A percentile compares a stretch with the other conserved stretches of the same genome.
phyloP scores from a whole-genome alignment of 23 tunicate species.

The Trididemnum clinides region DNA sequence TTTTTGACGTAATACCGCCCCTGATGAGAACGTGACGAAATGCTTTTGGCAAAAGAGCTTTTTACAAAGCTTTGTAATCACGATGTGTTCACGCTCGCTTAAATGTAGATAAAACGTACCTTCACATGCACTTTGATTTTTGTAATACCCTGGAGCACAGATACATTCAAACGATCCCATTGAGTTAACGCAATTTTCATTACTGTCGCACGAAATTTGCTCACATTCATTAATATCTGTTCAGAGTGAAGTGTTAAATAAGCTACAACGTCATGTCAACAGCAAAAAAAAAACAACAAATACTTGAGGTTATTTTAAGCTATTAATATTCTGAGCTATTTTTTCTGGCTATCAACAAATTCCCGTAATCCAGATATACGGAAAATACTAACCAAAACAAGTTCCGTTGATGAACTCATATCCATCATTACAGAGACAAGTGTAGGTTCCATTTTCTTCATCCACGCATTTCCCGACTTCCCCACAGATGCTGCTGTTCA shows the following conservation, averaged over 20 bases:
- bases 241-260: too few relatives aligned
- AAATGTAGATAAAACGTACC: neutral
- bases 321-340: too few relatives aligned
- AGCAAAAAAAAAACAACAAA: too few relatives aligned
- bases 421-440: neutral
- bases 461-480: neutral
- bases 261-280: too few relatives aligned
- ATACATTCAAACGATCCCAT: neutral
- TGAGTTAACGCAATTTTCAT: neutral
- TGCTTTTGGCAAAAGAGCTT: too few relatives aligned
- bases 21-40: too few relatives aligned
- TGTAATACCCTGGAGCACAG: neutral
- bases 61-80: too few relatives aligned
- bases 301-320: too few relatives aligned
- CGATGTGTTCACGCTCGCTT: too few relatives aligned
- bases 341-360: too few relatives aligned
- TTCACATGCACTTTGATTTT: neutral
- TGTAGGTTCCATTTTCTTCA: neutral
- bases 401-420: neutral
- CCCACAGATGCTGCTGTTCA: neutral
- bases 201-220: neutral
- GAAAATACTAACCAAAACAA: slow-evolving; percentile 10
- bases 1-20: too few relatives aligned
- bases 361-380: too few relatives aligned
- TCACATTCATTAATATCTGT: neutral